Percentiles rank a stretch among this genome's conserved stretches.
These are phyloP conservation scores for Serinus canaria DNA, from an alignment of 2,113 vertebrate genomes.

Conservation along the genomic window DNA sequence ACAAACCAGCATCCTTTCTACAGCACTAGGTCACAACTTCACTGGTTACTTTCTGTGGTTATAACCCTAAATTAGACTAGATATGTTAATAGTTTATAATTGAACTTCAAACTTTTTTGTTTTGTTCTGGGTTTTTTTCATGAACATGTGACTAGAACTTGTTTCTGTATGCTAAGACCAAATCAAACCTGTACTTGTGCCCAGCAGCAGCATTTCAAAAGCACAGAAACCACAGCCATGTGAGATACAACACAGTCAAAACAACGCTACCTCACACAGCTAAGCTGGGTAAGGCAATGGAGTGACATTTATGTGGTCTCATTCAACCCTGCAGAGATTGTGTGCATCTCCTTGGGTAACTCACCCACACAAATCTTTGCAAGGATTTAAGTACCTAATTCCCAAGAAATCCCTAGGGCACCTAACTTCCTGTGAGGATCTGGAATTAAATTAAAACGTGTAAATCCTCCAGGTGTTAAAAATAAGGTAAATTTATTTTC, in stretches of 20 bases:
- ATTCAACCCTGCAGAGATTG: background rate
- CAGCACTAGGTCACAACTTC: background rate
- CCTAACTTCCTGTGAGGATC: background rate
- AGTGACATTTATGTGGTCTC: background rate
- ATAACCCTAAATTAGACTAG: background rate
- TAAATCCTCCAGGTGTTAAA: background rate
- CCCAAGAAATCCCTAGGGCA: background rate
- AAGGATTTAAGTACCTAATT: background rate
- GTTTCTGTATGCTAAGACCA: background rate
- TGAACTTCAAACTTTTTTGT: background rate
- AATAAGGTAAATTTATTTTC: background rate
- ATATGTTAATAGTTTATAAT: background rate
- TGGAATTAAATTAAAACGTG: background rate
- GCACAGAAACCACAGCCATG: background rate
- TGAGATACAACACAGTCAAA: background rate
- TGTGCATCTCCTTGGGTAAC: background rate
- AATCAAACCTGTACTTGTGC: background rate
- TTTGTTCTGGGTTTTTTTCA: accelerated
- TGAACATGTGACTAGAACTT: background rate
- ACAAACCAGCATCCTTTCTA: background rate
- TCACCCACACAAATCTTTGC: background rate
- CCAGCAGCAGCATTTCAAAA: background rate
- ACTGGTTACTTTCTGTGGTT: background rate
- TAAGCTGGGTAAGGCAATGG: background rate
- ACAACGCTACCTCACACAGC: background rate